These are phyloP conservation scores for Patella ulyssiponensis DNA, from an alignment of 2,888 invertebrate genomes.

Conservation along the genomic window DNA sequence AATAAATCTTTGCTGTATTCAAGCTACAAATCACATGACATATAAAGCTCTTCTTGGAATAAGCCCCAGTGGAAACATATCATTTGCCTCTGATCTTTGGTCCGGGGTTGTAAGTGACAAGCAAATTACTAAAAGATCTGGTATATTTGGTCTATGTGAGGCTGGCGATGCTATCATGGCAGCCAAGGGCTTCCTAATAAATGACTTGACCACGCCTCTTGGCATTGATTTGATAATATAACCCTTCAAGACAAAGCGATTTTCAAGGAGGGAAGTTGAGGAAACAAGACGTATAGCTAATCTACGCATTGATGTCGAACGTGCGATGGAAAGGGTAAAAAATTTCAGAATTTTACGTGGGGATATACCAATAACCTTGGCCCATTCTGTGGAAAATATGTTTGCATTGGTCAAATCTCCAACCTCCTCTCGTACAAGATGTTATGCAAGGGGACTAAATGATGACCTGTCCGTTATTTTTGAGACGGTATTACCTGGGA, in stretches of 20 bases:
- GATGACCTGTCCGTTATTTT: too few relatives aligned
- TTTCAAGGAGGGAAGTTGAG: not conserved
- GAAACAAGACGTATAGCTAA: not conserved
- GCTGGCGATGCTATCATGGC: slow-evolving; percentile 45
- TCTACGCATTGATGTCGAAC: not conserved
- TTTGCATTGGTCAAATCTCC: not conserved
- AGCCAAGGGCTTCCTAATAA: slow-evolving; percentile 41
- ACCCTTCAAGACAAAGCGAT: not conserved
- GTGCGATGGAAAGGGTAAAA: not conserved
- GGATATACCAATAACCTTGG: not conserved
- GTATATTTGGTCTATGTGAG: too few relatives aligned
- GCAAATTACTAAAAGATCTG: slow-evolving; percentile 22
- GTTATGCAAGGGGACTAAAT: not conserved
- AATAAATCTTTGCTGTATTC: slow-evolving; percentile 31
- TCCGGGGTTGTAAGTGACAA: slow-evolving; percentile 38
- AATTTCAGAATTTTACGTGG: not conserved
- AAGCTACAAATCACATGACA: slow-evolving; percentile 36
- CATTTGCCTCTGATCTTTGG: slow-evolving; percentile 40
- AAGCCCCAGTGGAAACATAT: not conserved
- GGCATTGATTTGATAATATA: slow-evolving; percentile 18
- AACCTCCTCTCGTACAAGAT: not conserved
- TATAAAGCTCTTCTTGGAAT: slow-evolving; percentile 38
- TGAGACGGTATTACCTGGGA: too few relatives aligned
- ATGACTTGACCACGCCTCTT: slow-evolving; percentile 28
- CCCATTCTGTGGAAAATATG: not conserved